phyloP scores from a whole-genome alignment of 2,113 vertebrate species.

The Platichthys flesus region DNA sequence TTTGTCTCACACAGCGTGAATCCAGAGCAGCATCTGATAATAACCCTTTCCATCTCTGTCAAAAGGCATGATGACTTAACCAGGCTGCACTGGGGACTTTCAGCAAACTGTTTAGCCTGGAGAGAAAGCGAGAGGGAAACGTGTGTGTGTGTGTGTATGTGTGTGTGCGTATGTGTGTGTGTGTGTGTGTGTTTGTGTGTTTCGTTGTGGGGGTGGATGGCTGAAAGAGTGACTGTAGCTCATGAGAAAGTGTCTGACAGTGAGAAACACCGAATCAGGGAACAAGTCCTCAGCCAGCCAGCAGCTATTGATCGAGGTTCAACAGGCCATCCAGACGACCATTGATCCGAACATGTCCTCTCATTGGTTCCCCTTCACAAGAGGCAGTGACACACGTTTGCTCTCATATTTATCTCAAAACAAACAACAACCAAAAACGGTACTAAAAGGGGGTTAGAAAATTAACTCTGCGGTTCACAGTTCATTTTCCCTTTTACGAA shows the following conservation, averaged over 20 bases:
- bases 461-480: background rate
- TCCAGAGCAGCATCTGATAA: slow-evolving; percentile 66
- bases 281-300: slow-evolving; percentile 67
- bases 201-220: slow-evolving; percentile 32
- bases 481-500: background rate
- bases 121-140: slow-evolving; percentile 48
- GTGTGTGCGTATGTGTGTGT: slow-evolving; percentile 5
- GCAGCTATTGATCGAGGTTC: slow-evolving; percentile 71
- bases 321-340: slow-evolving; percentile 66
- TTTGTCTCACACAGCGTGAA: slow-evolving; percentile 52
- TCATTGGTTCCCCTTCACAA: slow-evolving; percentile 57
- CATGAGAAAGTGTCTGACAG: slow-evolving; percentile 69
- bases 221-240: slow-evolving; percentile 61
- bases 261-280: slow-evolving; percentile 72
- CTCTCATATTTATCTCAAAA: slow-evolving; percentile 8
- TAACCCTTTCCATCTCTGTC: slow-evolving; percentile 77
- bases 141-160: slow-evolving; percentile 12
- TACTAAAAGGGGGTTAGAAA: background rate
- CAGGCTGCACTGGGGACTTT: slow-evolving; percentile 54
- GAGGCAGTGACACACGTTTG: slow-evolving; percentile 39
- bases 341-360: slow-evolving; percentile 65
- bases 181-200: slow-evolving; percentile 18
- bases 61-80: slow-evolving; percentile 73
- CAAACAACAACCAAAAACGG: background rate
- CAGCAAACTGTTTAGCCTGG: slow-evolving; percentile 66